phyloP scores from a whole-genome alignment of 2,113 vertebrate species.

The Sclerurus mexicanus region DNA sequence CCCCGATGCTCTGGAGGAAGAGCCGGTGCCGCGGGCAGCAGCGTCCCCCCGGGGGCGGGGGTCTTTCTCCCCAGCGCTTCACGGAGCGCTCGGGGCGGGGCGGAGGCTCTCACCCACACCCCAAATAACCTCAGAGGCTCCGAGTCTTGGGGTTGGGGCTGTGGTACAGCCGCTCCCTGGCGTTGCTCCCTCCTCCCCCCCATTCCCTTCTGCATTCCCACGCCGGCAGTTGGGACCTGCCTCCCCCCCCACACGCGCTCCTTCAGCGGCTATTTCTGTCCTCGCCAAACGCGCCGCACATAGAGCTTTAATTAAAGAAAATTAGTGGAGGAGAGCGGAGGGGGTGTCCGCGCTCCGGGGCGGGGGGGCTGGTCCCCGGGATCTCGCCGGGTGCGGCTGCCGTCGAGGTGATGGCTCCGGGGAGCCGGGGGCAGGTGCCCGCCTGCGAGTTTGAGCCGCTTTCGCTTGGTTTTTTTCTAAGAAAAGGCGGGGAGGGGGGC shows the following conservation, averaged over 20 bases:
- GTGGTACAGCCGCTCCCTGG: neutral
- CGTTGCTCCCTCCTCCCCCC: neutral
- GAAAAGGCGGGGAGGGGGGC: neutral
- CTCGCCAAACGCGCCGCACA: neutral
- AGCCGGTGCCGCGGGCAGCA: neutral
- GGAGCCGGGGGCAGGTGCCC: neutral
- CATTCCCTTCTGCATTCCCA: slow-evolving; percentile 5
- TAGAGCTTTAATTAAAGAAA: slow-evolving; percentile 31
- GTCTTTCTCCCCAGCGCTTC: neutral
- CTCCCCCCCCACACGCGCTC: neutral
- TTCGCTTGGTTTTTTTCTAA: neutral
- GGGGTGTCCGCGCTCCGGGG: neutral
- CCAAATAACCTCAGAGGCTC: neutral
- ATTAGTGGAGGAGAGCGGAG: neutral
- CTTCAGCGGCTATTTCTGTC: slow-evolving; percentile 35
- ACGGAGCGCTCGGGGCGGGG: neutral
- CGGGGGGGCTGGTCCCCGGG: neutral
- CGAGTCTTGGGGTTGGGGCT: neutral
- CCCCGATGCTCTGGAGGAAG: neutral
- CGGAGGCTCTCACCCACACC: neutral
- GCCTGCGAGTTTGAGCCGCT: neutral
- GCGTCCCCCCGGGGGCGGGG: neutral
- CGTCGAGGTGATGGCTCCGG: neutral
- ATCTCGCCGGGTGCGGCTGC: neutral
- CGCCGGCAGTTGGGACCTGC: neutral